Base-by-base conservation (phyloP, 2,888 invertebrate genomes). In the Trichacis sp. region DNA sequence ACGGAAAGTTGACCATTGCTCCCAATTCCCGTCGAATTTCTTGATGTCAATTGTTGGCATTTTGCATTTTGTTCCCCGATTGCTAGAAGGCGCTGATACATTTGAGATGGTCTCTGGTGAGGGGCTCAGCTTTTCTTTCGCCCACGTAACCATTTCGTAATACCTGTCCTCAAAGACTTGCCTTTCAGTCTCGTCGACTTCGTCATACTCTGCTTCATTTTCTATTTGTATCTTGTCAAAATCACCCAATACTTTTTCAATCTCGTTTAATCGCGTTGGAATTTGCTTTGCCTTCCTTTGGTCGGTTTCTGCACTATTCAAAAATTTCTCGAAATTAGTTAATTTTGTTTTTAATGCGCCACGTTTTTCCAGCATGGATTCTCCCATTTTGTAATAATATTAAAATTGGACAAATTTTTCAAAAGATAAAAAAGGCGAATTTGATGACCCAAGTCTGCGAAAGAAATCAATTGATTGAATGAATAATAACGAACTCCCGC, bases 1-100 rank as follows among this genome's bases (percentile, higher is more conserved):
- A 6, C 55, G 20, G 17, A 48, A 55, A 5, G 48, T 38, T n/a
- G 47, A 14, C 48, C 55, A 53, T 17, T 48, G 48, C 12, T 53
- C 30, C 52, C 52, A 43, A 29, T 20, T 52, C 2, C 50, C 38
- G 9, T 50, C 50, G 38, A 50, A 43, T 17, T 43, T 52, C 1
- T 38, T 38, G 1, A 53, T 18, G 5, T 53, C 36, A 1, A 53
- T 45, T 2, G 36, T 36, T 3, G 53, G 53, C 19, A 53, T 24
- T 24, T 24, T 24, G 8, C 24, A 24, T 24, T 24, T 24, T 8
- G 24, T 8, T 24, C 24, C 24, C 3, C 24, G 24, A 24, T 8
- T 8, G 4, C 24, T 3, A 5, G 8, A 3, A 8, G 3, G 4
- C 4, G 8, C 24, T 5, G 24, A 5, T 3, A 24, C 24, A 8